phyloP scores from a whole-genome alignment of 2,888 invertebrate genomes.

The Papilio demoleus region DNA sequence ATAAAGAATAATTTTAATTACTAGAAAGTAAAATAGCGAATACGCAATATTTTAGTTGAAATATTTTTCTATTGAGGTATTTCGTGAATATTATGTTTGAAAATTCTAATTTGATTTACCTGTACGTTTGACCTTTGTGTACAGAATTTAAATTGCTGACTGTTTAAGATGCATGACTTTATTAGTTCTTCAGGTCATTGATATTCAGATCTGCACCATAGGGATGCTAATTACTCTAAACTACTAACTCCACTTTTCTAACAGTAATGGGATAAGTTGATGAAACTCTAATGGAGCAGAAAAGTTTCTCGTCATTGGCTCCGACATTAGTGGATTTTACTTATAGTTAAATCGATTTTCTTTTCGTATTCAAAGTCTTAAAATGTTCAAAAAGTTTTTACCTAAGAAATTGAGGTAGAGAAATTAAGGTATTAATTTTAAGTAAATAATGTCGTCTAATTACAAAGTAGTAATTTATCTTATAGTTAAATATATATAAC shows the following conservation, averaged over 20 bases:
- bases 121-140: neutral
- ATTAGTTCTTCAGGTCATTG: constrained; percentile 25
- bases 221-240: constrained; percentile 39
- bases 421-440: neutral
- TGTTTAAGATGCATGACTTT: constrained; percentile 7
- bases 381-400: constrained; percentile 37
- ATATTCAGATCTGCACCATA: constrained; percentile 31
- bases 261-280: constrained; percentile 39
- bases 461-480: too few species aligned
- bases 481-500: too few species aligned
- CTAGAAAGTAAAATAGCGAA: neutral
- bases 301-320: constrained; percentile 35
- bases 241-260: constrained; percentile 38
- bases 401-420: neutral
- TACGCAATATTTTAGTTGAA: neutral
- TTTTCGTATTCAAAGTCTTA: constrained; percentile 46
- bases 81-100: neutral
- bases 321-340: constrained; percentile 30
- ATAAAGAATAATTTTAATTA: too few species aligned
- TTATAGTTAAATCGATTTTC: constrained; percentile 28
- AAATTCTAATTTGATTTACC: neutral
- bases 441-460: too few species aligned
- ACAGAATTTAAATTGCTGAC: neutral
- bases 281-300: constrained; percentile 38
- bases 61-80: neutral